Conservation (phyloP, 2,888 invertebrate genomes). For the Embidobia sp. region DNA sequence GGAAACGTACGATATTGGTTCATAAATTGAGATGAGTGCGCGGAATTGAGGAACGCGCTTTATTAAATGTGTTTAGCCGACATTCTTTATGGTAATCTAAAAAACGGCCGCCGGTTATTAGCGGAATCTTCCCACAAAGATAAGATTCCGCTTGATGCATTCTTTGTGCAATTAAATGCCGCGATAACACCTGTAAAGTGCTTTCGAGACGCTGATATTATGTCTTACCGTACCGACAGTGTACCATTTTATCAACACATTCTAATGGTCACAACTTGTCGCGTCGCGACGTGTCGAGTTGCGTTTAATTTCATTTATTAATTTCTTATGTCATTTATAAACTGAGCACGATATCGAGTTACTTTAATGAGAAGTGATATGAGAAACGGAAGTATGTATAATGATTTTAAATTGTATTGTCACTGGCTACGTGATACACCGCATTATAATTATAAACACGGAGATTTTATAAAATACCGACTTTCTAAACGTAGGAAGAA, state of each 20-base stretch:
- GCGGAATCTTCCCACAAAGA: slow-evolving; percentile 14
- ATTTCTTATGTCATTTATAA: slow-evolving; percentile 38
- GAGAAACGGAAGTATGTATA: slow-evolving; percentile 50
- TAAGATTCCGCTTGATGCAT: slow-evolving; percentile 24
- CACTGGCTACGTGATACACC: slow-evolving; percentile 24
- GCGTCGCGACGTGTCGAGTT: slow-evolving; percentile 23
- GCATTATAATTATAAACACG: slow-evolving; percentile 8
- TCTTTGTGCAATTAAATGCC: slow-evolving; percentile 31
- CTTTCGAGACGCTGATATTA: slow-evolving; percentile 22
- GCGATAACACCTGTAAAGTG: slow-evolving; percentile 53
- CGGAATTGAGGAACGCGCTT: too few species aligned
- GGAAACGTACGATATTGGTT: slow-evolving; percentile 23
- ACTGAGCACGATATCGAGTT: slow-evolving; percentile 19
- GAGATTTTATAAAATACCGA: neutral
- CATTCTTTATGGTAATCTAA: neutral
- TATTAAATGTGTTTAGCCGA: neutral
- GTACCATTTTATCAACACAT: slow-evolving; percentile 23
- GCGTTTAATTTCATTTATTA: slow-evolving; percentile 31
- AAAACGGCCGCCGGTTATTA: neutral
- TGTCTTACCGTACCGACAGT: too few species aligned
- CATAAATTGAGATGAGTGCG: slow-evolving; percentile 34
- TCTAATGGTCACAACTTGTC: slow-evolving; percentile 30
- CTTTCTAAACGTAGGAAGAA: neutral
- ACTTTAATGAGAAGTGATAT: slow-evolving; percentile 53
- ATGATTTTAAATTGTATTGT: slow-evolving; percentile 52